Evolutionary conservation across 2,888 invertebrate genomes (phyloP).

Genomic region (Bruchidius siliquastri): DNA sequence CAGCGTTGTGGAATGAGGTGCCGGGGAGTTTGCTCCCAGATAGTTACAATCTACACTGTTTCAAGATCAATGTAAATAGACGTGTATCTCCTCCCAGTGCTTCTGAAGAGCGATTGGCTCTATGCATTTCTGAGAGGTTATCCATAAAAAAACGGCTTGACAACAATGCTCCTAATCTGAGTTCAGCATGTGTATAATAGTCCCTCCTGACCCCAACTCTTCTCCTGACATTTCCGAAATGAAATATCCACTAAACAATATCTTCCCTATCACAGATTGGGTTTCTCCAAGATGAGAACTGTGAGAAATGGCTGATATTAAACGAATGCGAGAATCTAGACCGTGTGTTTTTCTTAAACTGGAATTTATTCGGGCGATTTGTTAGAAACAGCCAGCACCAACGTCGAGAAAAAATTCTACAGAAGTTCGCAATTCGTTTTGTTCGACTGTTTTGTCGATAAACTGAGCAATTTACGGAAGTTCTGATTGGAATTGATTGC

Average conservation of each 20-base stretch:
- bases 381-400: neutral
- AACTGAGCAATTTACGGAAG: neutral
- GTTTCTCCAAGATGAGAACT: neutral
- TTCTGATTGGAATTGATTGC: neutral
- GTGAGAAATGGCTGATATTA: neutral
- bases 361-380: conserved; percentile 1
- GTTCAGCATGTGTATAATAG: neutral
- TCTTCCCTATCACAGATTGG: neutral
- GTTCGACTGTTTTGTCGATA: neutral
- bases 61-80: no score
- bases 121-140: no score
- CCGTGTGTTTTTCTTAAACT: conserved; percentile 1
- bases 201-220: neutral
- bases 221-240: neutral
- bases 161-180: no score
- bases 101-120: no score
- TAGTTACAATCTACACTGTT: no score
- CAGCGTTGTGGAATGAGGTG: no score
- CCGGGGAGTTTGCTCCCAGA: no score
- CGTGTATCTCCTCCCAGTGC: no score
- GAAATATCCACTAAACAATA: neutral
- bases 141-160: no score
- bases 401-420: neutral
- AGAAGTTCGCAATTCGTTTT: neutral
- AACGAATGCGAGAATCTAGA: neutral